Base-by-base conservation (phyloP, 2,113 vertebrate species). In the Dolichallabes microphthalmus region DNA sequence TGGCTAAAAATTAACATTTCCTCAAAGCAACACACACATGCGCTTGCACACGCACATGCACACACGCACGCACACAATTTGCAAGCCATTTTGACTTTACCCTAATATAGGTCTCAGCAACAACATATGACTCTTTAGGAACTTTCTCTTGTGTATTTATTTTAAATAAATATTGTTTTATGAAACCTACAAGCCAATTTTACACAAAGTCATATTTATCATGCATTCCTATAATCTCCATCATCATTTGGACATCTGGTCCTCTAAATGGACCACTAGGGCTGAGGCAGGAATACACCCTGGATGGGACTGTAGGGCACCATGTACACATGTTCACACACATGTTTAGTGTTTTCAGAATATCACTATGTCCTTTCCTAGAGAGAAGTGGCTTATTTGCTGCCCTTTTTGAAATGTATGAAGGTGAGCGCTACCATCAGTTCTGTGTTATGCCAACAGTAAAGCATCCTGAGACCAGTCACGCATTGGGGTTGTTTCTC, bases 11-110 rank as follows among this genome's bases (percentile, higher is more conserved):
- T 82, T 53, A 55, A 82, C 45, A 68, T 68, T 10, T 53, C 5
- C n/a, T 66, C 9, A 66, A 68, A 32, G 50, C 39, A 52, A 66
- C 7, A 88, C 86, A 90, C 90, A 50, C 39, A 35, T 32, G 69
- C 78, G 30, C 57, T 80, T 50, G 30, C 52, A 79, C 73, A 74
- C 6, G 3, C 20, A 75, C 22, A 57, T 19, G 35, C 53, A 10
- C 86, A 90, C 89, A 58, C 45, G 32, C 32, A 61, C 81, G 61
- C 32, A 80, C 57, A 63, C 32, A 80, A 35, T 45, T 45, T 73
- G 35, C 2, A 25, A 45, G 9, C 2, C 9, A 39, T 39, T 39
- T 71, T 39, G 3, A 39, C 68, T 19, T 71, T 20, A 71, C 15
- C 7, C 5, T 71, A 71, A 71, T 20, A 35, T 35, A 20, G 32